A percentile compares a stretch with the other conserved stretches of the same genome.
These are phyloP conservation scores for Eurytoma adleriae DNA, from an alignment of 2,888 invertebrate genomes.

Conservation along the genomic window DNA sequence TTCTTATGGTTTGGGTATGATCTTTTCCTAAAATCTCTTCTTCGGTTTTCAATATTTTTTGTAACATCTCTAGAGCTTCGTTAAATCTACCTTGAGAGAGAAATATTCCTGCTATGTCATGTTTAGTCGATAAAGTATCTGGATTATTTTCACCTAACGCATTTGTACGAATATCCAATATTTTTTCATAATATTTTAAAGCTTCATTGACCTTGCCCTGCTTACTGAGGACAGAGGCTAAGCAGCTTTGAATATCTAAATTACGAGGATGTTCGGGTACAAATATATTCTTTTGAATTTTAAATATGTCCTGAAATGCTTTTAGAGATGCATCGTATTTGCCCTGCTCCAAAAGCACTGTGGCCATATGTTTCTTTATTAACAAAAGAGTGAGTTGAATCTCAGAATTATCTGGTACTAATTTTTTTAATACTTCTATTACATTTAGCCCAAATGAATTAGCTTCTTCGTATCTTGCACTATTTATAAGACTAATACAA, in stretches of 20 bases:
- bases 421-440: not conserved
- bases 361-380: not conserved
- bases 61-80: not conserved
- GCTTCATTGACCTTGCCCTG: not conserved
- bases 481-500: not conserved
- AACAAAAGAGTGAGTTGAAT: not conserved
- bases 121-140: not conserved
- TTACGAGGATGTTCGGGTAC: not conserved
- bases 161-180: not conserved
- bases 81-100: not conserved
- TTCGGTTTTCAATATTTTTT: not conserved
- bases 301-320: not conserved
- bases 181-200: not conserved
- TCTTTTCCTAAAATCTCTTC: not conserved
- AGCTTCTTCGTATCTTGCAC: not conserved
- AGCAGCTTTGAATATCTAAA: not conserved
- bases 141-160: not conserved
- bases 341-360: not conserved
- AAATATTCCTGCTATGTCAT: not conserved
- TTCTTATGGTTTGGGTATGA: not conserved
- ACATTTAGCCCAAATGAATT: not conserved
- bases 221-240: not conserved
- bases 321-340: not conserved
- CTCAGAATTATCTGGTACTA: not conserved
- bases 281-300: not conserved